These are phyloP conservation scores for Sinocyclocheilus rhinocerous DNA, from an alignment of 2,113 vertebrate species.

Conservation along the genomic window DNA sequence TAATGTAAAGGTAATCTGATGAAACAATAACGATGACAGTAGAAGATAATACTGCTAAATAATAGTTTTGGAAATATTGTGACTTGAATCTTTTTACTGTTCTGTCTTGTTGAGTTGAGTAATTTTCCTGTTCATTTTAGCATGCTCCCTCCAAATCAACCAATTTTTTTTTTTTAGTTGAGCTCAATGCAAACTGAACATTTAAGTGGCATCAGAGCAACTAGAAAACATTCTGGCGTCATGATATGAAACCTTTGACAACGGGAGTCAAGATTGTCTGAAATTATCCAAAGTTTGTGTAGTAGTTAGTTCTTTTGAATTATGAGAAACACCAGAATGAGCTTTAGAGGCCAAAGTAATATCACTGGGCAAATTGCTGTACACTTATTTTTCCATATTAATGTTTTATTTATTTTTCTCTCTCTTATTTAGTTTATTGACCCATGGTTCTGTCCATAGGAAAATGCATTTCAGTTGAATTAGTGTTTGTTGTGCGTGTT, in stretches of 20 bases:
- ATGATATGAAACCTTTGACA: too few species aligned
- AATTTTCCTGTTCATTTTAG: slow-evolving; percentile 30
- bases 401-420: slow-evolving; percentile 2
- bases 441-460: slow-evolving; percentile 44
- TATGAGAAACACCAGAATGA: slow-evolving; percentile 31
- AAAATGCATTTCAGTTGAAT: slow-evolving; percentile 54
- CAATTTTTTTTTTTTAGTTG: neutral
- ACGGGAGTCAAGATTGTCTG: neutral
- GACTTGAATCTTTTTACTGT: slow-evolving; percentile 93
- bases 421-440: slow-evolving; percentile 5
- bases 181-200: neutral
- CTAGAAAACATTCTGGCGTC: neutral
- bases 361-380: neutral
- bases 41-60: slow-evolving; percentile 68
- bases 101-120: slow-evolving; percentile 73
- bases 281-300: slow-evolving; percentile 45
- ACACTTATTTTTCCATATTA: slow-evolving; percentile 6
- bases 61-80: slow-evolving; percentile 92
- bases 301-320: slow-evolving; percentile 8
- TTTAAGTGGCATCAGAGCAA: neutral
- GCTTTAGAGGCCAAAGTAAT: slow-evolving; percentile 41
- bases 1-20: slow-evolving; percentile 97
- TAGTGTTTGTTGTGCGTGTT: slow-evolving; percentile 70
- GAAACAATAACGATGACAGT: slow-evolving; percentile 72
- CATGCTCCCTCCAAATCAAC: slow-evolving; percentile 51